Conservation (phyloP, 2,888 invertebrate genomes). For the Cephus pygmeus region DNA sequence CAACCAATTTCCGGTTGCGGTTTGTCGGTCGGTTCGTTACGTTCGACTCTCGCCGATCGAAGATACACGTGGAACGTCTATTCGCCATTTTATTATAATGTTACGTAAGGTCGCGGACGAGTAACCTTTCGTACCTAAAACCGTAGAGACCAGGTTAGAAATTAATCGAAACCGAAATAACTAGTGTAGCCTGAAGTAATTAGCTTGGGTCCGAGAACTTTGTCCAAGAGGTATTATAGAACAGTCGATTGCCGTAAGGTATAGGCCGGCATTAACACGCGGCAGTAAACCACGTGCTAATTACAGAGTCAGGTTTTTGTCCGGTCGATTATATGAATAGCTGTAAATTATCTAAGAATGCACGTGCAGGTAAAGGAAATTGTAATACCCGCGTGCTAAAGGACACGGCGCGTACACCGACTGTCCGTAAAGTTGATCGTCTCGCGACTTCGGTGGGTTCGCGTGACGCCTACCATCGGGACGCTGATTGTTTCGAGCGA, state of each 20-base stretch:
- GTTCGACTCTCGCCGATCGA: slow-evolving; percentile 32
- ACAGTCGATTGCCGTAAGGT: not conserved
- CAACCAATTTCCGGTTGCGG: slow-evolving; percentile 66
- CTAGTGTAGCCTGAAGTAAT: not conserved
- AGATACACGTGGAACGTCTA: not conserved
- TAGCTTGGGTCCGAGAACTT: not conserved
- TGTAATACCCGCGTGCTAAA: not conserved
- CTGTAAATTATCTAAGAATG: not conserved
- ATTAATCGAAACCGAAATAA: not conserved
- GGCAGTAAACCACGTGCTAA: not conserved
- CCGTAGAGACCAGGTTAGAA: not conserved
- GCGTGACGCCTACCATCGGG: slow-evolving; percentile 61
- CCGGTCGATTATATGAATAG: not conserved
- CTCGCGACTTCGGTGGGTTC: slow-evolving; percentile 26
- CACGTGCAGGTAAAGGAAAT: not conserved
- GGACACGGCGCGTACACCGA: not conserved
- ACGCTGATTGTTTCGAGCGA: slow-evolving; percentile 60
- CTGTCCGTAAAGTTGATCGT: not conserved
- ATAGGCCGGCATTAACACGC: not conserved
- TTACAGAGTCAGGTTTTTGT: not conserved
- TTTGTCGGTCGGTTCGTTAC: slow-evolving; percentile 46
- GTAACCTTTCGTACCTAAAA: not conserved
- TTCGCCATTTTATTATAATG: not conserved
- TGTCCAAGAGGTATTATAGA: not conserved
- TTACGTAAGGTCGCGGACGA: not conserved